Evolutionary conservation across 2,888 invertebrate species (phyloP), one percentile per base, ranked within the genome.

Genomic region (Melipona bicolor): DNA sequence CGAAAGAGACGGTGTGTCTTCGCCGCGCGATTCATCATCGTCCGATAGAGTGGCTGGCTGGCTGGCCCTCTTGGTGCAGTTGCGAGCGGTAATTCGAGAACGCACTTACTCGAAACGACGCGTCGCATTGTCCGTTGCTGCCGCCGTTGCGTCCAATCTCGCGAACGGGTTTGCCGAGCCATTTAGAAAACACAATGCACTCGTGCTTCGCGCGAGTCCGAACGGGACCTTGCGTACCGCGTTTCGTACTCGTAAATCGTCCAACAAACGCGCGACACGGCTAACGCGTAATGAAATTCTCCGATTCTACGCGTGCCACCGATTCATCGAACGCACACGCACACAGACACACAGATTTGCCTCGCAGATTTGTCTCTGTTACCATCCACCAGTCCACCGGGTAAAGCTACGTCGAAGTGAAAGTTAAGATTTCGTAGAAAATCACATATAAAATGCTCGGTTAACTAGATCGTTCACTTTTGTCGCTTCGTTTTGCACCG

Each of bases 151-250:
- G 32, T 32, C 15, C 52, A 27, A 36, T 36, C 43, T 9, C 69
- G 75, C 62, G 71, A 19, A 24, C 32, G 72, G 87, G 88, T 89
- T 86, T 86, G 83, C 83, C 87, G 87, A 84, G 87, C 89, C 91
- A 92, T 91, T 91, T 92, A 86, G 90, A 91, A 89, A 90, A 87
- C 84, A 91, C 91, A 91, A 90, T 89, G 87, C 83, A 75, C 61
- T 43, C 78, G 75, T 84, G 67, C 24, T 2, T 13, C n/a, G 67
- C 32, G 76, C 50, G 50, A 50, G n/a, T 69, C 68, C 64, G 64
- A 74, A 50, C 9, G n/a, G 17, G 43, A 64, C 62, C 72, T 19
- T 54, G 50, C 13, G 52, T 19, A 27, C 21, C 79, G 81, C 74
- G 79, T 88, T 90, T 24, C 21, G 19, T 85, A 89, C 79, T 87